Percentiles rank a stretch among this genome's conserved stretches.
These are phyloP conservation scores for Cephus pygmeus DNA, from an alignment of 2,888 invertebrate species.

Conservation along the genomic window DNA sequence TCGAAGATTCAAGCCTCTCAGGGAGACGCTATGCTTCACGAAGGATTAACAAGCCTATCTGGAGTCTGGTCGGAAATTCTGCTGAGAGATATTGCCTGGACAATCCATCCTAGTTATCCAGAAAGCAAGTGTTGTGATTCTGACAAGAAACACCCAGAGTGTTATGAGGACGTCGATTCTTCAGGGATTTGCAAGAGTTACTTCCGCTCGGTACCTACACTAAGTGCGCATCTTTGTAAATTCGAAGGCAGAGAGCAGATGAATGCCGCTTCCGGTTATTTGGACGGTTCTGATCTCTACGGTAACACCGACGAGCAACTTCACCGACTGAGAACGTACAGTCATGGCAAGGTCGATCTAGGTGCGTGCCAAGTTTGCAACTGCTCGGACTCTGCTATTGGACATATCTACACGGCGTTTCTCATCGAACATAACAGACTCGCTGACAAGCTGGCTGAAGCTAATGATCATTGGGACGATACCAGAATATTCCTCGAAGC, in stretches of 20 bases:
- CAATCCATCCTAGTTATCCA: slow-evolving; percentile 70
- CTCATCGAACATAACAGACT: slow-evolving; percentile 84
- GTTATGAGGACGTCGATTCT: slow-evolving; percentile 64
- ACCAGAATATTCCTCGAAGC: slow-evolving; percentile 81
- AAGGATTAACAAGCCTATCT: slow-evolving; percentile 80
- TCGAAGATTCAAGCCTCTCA: slow-evolving; percentile 70
- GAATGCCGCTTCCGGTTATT: slow-evolving; percentile 84
- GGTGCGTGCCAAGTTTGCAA: slow-evolving; percentile 73
- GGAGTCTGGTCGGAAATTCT: slow-evolving; percentile 85
- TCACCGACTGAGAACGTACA: slow-evolving; percentile 76
- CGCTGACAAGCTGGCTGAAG: slow-evolving; percentile 74
- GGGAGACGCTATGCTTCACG: slow-evolving; percentile 72
- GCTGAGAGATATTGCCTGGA: slow-evolving; percentile 77
- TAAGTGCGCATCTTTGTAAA: slow-evolving; percentile 53
- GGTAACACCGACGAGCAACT: slow-evolving; percentile 80
- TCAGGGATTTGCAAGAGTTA: slow-evolving; percentile 73
- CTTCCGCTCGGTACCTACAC: slow-evolving; percentile 75
- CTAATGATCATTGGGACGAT: slow-evolving; percentile 86
- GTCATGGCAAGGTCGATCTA: slow-evolving; percentile 77
- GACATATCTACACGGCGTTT: slow-evolving; percentile 78
- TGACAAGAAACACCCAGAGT: slow-evolving; percentile 68
- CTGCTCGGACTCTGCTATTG: slow-evolving; percentile 74
- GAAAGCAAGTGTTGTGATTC: slow-evolving; percentile 48
- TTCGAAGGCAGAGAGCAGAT: slow-evolving; percentile 81
- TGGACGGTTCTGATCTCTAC: slow-evolving; percentile 87